Conservation (phyloP, 2,888 invertebrate genomes). For the Epirrhoe tristata region DNA sequence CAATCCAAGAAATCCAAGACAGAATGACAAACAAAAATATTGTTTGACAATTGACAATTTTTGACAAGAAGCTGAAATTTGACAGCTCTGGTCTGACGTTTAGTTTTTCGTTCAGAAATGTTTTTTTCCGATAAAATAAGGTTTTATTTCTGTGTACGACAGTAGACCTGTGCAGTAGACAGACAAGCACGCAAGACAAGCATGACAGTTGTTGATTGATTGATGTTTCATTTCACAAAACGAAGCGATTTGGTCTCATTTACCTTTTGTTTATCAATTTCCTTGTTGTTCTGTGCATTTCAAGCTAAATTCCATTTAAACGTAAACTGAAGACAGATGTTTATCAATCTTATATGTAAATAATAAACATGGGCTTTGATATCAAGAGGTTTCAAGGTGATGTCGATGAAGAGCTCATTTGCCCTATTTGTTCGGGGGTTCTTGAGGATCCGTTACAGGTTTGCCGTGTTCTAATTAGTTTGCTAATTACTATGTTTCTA, state of each 20-base stretch:
- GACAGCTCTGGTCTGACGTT: neutral
- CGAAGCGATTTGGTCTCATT: conserved; percentile 14
- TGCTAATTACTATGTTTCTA: neutral
- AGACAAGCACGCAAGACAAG: neutral
- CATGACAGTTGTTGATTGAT: conserved; percentile 6
- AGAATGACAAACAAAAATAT: conserved; percentile 47
- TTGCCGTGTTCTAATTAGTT: conserved; percentile 48
- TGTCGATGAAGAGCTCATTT: conserved; percentile 98
- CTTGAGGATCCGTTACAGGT: conserved; percentile 98
- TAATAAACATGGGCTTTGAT: conserved; percentile 95
- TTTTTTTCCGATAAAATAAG: no score
- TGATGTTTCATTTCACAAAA: neutral
- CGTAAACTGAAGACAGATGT: conserved; percentile 55
- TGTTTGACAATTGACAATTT: neutral
- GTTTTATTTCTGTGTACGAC: no score
- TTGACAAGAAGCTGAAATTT: neutral
- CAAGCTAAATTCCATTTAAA: conserved; percentile 39
- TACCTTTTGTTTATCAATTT: conserved; percentile 45
- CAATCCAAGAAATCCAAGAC: conserved; percentile 13
- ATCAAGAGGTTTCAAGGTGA: conserved; percentile 96
- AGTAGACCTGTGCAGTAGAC: neutral
- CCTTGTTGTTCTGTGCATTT: conserved; percentile 50
- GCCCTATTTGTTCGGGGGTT: conserved; percentile 98
- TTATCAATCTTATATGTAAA: conserved; percentile 53
- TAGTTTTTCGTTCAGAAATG: neutral